Evolutionary conservation across 2,113 vertebrate species (phyloP), one percentile per base, ranked within the genome.

Genomic region (Irena cyanogastra): DNA sequence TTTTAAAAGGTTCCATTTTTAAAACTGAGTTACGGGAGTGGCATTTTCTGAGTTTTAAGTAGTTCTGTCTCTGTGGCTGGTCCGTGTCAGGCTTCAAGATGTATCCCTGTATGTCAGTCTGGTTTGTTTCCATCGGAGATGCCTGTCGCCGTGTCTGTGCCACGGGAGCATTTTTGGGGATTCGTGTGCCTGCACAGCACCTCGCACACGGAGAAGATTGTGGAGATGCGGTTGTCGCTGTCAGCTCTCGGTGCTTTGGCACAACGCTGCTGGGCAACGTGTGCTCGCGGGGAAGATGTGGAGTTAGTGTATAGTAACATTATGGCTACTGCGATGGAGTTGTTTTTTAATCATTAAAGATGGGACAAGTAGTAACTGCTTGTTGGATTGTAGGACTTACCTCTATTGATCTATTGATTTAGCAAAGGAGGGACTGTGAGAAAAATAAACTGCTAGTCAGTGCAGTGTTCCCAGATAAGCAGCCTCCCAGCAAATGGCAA

Each of bases 401-500:
- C 13, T 61, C 19, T 85, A 18, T 90, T 41, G 74, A 80, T 77
- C 50, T 88, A 35, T 89, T 82, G 91, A 84, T 95, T 84, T 56
- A 76, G 61, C 28, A 3, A 68, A 24, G 87, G 69, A 87, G 44
- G 23, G 56, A 9, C 53, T 68, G 44, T 85, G 83, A 82, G 95
- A 93, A 95, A 95, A 95, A 95, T 94, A 89, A 94, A 94, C 83
- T 76, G 35, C 49, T 13, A 49, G 83, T 76, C 75, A 59, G 26
- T 72, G 65, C 60, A 52, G 0, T 57, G 81, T 89, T 93, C 94
- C 53, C 65, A 91, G 93, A 76, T 95, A 95, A 94, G 89, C 76
- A 56, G 2, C 59, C 52, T 92, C 88, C 37, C 37, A 31, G 90
- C 50, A 63, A 97, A 89, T 45, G 64, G 72, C 64, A 87, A 44